Base-by-base conservation (phyloP, 2,888 invertebrate genomes). In the Tiliacea aurago region DNA sequence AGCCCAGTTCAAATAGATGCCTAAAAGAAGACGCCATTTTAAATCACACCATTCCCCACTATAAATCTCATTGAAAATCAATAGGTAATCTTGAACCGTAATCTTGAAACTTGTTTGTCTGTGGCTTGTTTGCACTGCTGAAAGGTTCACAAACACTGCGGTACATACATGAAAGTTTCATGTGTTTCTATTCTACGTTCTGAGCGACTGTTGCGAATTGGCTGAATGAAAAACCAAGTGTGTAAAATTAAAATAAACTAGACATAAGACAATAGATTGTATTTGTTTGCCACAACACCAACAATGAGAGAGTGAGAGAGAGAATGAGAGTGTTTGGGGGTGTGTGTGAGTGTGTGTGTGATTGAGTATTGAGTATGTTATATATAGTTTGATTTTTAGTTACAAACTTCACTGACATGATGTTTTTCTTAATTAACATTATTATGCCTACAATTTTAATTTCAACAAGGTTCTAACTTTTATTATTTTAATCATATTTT, bases 81-180 rank as follows among this genome's bases (percentile, higher is more conserved):
- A 90, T 90, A 81, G 78, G 51, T 71, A 66, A 66, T 83, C 72
- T 59, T 64, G 83, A 68, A 77, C 71, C 76, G 75, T 77, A 83
- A 87, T 86, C 80, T 37, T 61, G 58, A 88, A 83, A 90, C 88
- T 87, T 87, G 86, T 86, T 87, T 87, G 86, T 86, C 85, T 76
- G 73, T 81, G 78, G 87, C 81, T 72, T 92, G 90, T 93, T 93
- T 93, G 92, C 88, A 87, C 90, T 87, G 86, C 88, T 92, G 90
- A 93, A 93, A 93, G 93, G 91, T 83, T 86, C 72, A 70, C 85
- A 90, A 90, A 90, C 84, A 90, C 51, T 78, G 37, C 58, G 64
- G 66, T 81, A 66, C 37, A 73, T 84, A 88, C 87, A 91, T 92
- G 90, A 91, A 91, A 91, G 74, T 91, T 92, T 91, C 89, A 92